Evolutionary conservation across 2,113 vertebrate species (phyloP).

Genomic region (Heliornis fulica): DNA sequence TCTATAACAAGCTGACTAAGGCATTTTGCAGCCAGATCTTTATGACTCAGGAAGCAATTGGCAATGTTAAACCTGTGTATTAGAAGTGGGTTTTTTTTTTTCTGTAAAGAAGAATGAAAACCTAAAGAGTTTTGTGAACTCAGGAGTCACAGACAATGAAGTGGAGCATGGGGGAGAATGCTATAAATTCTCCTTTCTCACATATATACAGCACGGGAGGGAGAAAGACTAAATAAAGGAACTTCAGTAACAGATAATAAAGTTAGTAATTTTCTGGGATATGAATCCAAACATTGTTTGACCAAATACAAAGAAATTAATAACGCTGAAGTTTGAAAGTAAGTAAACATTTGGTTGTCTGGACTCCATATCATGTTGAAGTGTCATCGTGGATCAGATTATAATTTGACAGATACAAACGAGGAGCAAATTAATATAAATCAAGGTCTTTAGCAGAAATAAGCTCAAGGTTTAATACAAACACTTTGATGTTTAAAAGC

Average conservation of each 20-base stretch:
- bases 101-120: background rate
- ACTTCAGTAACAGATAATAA: background rate
- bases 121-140: background rate
- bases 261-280: background rate
- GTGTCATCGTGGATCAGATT: background rate
- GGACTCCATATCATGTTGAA: background rate
- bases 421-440: background rate
- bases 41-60: background rate
- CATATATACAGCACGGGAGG: background rate
- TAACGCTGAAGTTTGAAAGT: background rate
- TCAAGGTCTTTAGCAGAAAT: background rate
- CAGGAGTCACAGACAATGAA: background rate
- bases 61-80: background rate
- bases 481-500: background rate
- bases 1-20: background rate
- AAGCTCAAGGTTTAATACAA: background rate
- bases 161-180: background rate
- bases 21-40: background rate
- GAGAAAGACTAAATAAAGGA: background rate
- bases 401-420: background rate
- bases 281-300: background rate
- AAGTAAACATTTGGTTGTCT: background rate
- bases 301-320: background rate
- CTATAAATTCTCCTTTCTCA: too few species aligned
- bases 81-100: background rate